Conservation (phyloP, 2,888 invertebrate genomes). For the Anthophora plumipes region DNA sequence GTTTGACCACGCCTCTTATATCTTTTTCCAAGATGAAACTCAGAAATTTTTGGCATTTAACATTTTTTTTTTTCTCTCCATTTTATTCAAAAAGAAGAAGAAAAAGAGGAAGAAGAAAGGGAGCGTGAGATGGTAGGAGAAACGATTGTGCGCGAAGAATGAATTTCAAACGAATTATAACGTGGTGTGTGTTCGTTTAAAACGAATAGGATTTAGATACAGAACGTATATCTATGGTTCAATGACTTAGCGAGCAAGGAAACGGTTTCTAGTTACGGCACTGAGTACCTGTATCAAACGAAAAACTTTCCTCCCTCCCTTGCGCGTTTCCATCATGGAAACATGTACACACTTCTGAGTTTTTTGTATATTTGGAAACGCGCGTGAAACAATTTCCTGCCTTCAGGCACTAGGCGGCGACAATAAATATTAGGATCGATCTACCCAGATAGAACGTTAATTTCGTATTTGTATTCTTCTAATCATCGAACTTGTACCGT, state of each 20-base stretch:
- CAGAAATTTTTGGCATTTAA: too few relatives aligned
- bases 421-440: conserved; percentile 61
- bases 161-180: background rate
- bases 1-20: too few relatives aligned
- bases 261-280: conserved; percentile 50
- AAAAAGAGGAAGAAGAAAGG: too few relatives aligned
- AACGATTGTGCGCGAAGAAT: too few relatives aligned
- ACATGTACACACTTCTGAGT: background rate
- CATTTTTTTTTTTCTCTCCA: too few relatives aligned
- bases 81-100: too few relatives aligned
- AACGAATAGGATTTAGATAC: conserved; percentile 4
- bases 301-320: conserved; percentile 13
- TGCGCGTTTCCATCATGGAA: background rate
- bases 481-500: background rate
- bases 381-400: conserved; percentile 67
- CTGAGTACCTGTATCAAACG: conserved; percentile 19
- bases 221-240: conserved; percentile 6
- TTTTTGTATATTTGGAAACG: conserved; percentile 31
- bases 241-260: conserved; percentile 42
- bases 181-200: background rate
- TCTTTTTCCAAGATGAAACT: too few relatives aligned
- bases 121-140: too few relatives aligned
- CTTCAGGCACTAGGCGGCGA: conserved; percentile 76
- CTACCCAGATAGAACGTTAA: conserved; percentile 45
- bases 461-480: background rate